phyloP scores from a whole-genome alignment of 1,140 invertebrate genomes.

The Saccostrea echinata region DNA sequence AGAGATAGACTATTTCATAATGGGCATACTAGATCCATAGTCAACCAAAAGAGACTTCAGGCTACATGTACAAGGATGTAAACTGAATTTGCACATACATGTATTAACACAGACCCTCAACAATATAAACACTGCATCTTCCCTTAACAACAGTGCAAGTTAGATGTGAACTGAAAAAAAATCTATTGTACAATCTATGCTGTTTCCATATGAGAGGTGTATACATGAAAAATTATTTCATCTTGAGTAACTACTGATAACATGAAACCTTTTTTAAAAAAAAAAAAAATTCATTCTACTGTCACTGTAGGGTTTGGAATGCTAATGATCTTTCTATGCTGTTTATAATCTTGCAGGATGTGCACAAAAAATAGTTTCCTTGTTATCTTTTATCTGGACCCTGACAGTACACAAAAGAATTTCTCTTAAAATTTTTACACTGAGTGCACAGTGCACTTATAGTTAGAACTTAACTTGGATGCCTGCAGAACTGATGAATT shows the following conservation, averaged over 20 bases:
- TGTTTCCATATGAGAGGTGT: neutral
- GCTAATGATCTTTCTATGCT: neutral
- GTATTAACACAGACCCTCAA: neutral
- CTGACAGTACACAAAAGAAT: no score
- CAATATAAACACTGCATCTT: neutral
- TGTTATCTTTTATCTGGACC: no score
- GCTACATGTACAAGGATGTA: neutral
- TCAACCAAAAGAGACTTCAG: neutral
- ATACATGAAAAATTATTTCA: neutral
- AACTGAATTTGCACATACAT: neutral
- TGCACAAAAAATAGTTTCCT: neutral
- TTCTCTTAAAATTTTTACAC: no score
- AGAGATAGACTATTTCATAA: neutral
- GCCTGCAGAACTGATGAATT: no score
- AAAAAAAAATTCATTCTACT: neutral
- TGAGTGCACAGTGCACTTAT: no score
- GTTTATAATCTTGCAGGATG: neutral
- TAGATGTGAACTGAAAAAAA: neutral
- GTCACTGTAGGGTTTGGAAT: neutral
- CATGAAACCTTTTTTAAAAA: neutral
- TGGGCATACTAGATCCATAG: neutral
- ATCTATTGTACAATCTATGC: neutral
- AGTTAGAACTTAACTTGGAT: no score
- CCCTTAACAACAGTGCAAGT: neutral
- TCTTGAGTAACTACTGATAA: neutral